Evolutionary conservation across 2,113 vertebrate species (phyloP).

Genomic region (Mobula hypostoma): DNA sequence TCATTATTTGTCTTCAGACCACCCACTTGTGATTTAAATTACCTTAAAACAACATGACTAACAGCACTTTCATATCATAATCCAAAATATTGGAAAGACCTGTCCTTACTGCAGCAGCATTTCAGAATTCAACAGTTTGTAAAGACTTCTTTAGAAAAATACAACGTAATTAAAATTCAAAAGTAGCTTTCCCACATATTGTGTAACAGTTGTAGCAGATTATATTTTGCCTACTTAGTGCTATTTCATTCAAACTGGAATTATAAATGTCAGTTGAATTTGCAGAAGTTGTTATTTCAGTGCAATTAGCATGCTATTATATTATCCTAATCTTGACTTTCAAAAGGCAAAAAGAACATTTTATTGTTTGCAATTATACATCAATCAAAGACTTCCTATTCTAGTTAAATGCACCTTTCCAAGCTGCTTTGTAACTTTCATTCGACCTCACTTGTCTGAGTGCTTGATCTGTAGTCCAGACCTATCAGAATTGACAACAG

Average conservation of each 20-base stretch:
- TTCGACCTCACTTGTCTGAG: not conserved
- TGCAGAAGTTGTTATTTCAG: slow-evolving; percentile 5
- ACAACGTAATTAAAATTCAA: not conserved
- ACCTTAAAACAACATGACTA: not conserved
- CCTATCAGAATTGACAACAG: not conserved
- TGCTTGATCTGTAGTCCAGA: not conserved
- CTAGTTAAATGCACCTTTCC: slow-evolving; percentile 14
- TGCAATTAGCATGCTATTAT: not conserved
- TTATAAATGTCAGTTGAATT: not conserved
- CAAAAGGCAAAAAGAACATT: not conserved
- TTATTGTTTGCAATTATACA: not conserved
- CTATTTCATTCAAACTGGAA: not conserved
- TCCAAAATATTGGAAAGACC: not conserved
- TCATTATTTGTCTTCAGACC: not conserved
- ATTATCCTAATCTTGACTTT: not conserved
- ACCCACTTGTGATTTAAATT: not conserved
- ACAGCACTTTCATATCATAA: not conserved
- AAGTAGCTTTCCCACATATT: not conserved
- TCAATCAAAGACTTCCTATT: slow-evolving; percentile 14
- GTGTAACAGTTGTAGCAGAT: not conserved
- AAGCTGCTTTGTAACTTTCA: not conserved
- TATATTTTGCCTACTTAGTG: not conserved
- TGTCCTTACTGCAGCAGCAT: not conserved
- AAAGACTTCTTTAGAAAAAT: not conserved
- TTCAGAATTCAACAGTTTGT: not conserved